Evolutionary conservation across 2,797 vertebrate species (phyloP).

Genomic region (Lithobates pipiens): DNA sequence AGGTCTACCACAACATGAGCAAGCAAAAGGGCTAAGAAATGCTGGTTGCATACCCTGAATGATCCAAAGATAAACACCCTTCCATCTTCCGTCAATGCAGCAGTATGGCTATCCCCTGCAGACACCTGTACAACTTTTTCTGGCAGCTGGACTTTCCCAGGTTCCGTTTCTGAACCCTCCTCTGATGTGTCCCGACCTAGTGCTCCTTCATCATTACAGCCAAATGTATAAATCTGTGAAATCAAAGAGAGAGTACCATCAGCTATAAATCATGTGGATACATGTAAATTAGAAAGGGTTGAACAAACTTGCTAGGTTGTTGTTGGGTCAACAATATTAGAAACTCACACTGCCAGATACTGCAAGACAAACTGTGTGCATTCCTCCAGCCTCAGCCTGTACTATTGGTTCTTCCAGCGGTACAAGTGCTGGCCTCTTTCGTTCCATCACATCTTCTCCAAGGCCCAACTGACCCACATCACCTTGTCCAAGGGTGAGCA

Average conservation of each 20-base stretch:
- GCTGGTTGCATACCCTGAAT: constrained; percentile 84
- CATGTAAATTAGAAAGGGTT: neutral
- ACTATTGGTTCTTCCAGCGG: constrained; percentile 84
- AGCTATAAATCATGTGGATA: neutral
- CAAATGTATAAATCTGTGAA: constrained; percentile 90
- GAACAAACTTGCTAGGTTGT: neutral
- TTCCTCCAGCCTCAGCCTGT: constrained; percentile 91
- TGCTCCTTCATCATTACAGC: constrained; percentile 95
- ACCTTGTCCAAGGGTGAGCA: constrained; percentile 92
- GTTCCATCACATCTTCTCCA: constrained; percentile 87
- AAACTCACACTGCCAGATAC: constrained; percentile 85
- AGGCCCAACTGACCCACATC: constrained; percentile 95
- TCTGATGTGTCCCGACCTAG: constrained; percentile 87
- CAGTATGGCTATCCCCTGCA: constrained; percentile 95
- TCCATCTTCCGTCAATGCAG: constrained; percentile 88
- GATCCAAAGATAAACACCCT: constrained; percentile 90
- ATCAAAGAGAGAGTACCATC: neutral
- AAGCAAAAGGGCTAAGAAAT: neutral
- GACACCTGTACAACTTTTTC: constrained; percentile 92
- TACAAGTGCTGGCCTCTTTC: constrained; percentile 90
- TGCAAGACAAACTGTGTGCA: constrained; percentile 94
- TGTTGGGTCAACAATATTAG: neutral
- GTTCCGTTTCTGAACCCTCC: constrained; percentile 84
- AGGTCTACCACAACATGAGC: too few species aligned
- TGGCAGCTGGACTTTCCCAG: constrained; percentile 82